phyloP scores from a whole-genome alignment of 2,797 vertebrate genomes.

The Alcedo quadribrachys region DNA sequence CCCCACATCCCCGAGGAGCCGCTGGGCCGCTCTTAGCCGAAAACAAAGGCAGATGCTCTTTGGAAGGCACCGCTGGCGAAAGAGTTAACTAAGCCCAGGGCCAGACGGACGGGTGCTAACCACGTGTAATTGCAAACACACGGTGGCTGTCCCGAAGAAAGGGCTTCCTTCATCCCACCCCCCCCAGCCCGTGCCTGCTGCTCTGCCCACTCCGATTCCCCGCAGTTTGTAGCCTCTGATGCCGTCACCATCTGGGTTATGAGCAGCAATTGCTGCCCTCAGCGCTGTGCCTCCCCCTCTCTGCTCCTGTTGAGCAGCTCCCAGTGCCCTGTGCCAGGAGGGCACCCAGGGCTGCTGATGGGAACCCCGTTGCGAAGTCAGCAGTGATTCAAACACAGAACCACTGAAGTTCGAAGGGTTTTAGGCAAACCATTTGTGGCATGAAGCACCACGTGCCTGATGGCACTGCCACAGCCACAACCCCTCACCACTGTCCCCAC shows the following conservation, averaged over 20 bases:
- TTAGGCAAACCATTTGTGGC: not conserved
- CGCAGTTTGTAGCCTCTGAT: fast-evolving
- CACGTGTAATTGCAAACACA: not conserved
- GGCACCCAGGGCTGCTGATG: fast-evolving
- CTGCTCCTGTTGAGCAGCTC: not conserved
- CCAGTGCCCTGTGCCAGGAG: not conserved
- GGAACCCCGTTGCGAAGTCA: not conserved
- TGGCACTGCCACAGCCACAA: not conserved
- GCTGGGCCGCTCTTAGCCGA: not conserved
- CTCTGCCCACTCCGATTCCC: not conserved
- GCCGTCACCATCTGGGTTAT: too few relatives aligned
- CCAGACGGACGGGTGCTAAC: fast-evolving
- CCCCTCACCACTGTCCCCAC: not conserved
- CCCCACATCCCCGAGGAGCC: fast-evolving
- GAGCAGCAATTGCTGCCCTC: not conserved
- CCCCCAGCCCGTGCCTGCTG: fast-evolving
- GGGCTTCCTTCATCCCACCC: not conserved
- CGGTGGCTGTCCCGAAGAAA: fast-evolving
- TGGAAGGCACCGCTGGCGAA: not conserved
- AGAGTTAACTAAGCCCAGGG: not conserved
- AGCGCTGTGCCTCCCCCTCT: too few relatives aligned
- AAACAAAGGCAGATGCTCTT: not conserved
- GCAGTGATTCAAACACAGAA: fast-evolving
- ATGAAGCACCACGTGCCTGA: not conserved
- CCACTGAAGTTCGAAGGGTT: not conserved